These are phyloP conservation scores for Cairina moschata DNA, from an alignment of 2,113 vertebrate genomes.

Conservation along the genomic window DNA sequence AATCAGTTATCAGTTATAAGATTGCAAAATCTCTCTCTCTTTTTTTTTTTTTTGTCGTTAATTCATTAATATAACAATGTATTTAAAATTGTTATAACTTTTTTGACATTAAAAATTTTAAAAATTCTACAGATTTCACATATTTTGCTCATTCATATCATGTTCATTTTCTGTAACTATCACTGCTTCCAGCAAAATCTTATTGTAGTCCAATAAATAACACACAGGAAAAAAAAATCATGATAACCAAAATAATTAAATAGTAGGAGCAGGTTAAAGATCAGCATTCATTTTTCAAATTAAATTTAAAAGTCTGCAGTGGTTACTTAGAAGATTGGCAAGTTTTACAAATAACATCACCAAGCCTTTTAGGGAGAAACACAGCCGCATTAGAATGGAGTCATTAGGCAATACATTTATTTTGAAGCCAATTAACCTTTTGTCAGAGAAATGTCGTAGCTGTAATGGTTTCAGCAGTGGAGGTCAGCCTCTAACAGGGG, in stretches of 20 bases:
- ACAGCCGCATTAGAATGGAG: conserved; percentile 75
- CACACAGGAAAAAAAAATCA: conserved; percentile 43
- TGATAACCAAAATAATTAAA: conserved; percentile 74
- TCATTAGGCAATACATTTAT: conserved; percentile 86
- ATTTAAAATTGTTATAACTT: not conserved
- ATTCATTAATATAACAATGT: not conserved
- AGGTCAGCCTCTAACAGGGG: conserved; percentile 79
- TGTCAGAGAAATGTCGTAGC: conserved; percentile 77
- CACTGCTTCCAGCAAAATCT: conserved; percentile 2
- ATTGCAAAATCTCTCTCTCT: not conserved
- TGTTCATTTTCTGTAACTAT: not conserved
- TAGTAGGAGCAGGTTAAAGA: conserved; percentile 66
- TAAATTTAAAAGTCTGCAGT: conserved; percentile 76
- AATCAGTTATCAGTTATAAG: not conserved
- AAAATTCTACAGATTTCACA: not conserved
- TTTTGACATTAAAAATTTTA: not conserved
- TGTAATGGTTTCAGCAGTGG: conserved; percentile 72
- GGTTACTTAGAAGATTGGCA: conserved; percentile 77
- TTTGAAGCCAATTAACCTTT: conserved; percentile 89
- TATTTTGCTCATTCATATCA: not conserved
- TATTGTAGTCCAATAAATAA: conserved; percentile 46
- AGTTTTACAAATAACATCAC: conserved; percentile 81
- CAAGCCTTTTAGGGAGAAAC: conserved; percentile 76
- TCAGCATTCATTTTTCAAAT: conserved; percentile 77
- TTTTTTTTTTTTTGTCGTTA: not conserved